These are phyloP conservation scores for Cydia strobilella DNA, from an alignment of 1,140 invertebrate genomes.

Conservation along the genomic window DNA sequence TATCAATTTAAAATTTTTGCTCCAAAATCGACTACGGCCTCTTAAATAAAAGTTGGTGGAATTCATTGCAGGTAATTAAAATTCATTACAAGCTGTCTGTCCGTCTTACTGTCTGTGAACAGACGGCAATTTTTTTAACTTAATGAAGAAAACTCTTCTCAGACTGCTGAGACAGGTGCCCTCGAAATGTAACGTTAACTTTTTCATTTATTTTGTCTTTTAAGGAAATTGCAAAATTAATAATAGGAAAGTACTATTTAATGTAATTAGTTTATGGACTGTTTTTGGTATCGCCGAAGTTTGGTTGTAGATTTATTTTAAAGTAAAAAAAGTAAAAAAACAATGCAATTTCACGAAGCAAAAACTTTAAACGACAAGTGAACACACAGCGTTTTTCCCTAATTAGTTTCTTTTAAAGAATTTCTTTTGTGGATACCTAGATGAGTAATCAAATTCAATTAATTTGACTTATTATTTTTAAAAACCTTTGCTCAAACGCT, in stretches of 20 bases:
- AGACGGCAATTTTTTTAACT: constrained; percentile 32
- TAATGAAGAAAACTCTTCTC: constrained; percentile 27
- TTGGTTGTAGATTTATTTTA: neutral
- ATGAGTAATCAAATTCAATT: no score
- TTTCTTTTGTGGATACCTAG: no score
- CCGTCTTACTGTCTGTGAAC: neutral
- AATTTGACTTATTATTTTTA: no score
- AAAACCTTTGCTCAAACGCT: no score
- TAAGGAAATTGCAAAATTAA: constrained; percentile 9
- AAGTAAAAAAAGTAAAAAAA: neutral
- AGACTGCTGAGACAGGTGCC: constrained; percentile 5
- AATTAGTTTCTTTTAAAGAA: no score
- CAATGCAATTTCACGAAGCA: neutral
- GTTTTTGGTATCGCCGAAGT: neutral
- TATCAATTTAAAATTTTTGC: no score
- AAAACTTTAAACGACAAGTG: neutral
- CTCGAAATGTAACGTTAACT: neutral
- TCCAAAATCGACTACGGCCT: no score
- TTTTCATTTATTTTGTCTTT: constrained; percentile 2
- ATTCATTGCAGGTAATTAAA: neutral
- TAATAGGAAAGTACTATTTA: neutral
- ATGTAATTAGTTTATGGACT: constrained; percentile 16
- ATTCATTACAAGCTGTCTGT: constrained; percentile 1
- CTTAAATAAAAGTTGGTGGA: no score
- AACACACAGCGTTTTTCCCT: no score